Evolutionary conservation across 2,113 vertebrate genomes (phyloP), one percentile per base, ranked within the genome.

Genomic region (Oncorhynchus clarkii): DNA sequence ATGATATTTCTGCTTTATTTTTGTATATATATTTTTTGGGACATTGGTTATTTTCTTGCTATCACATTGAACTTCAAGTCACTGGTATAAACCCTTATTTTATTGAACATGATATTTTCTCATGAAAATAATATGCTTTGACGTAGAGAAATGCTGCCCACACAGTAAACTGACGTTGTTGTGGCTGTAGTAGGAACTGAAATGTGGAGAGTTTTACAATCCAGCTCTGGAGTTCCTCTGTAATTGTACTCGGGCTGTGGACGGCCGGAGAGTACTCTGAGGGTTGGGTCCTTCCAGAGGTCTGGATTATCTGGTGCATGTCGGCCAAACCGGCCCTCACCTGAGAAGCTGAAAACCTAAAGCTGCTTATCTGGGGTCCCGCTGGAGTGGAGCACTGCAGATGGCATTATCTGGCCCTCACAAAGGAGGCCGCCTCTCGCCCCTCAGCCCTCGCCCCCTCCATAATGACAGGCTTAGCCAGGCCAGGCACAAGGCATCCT

Each of bases 361-460:
- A 88, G 87, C 88, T 84, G 67, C 77, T 89, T 88, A 88, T 88
- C 85, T 82, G n/a, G 62, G 77, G 76, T 72, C 65, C 76, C 62
- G 64, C 73, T 73, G 77, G 84, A 69, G 73, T n/a, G 75, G 84
- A 69, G 74, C 24, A 77, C 81, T 81, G 57, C 34, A 71, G 57
- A 64, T 64, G 29, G 34, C 75, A 76, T 76, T 62, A 76, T 76
- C 54, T 64, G 67, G 65, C 34, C 18, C 45, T 62, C 67, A 48
- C 45, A 70, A 70, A 20, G 77, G 79, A 80, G 78, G 83, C 24
- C 14, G 29, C 51, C 18, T 26, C 22, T 2, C 49, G 24, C 13
- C 24, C 69, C 22, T 70, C 67, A n/a, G n/a, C 67, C 22, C 22
- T 22, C 24, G 48, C 45, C 24, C 68, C 69, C 48, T 70, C 67